These are phyloP conservation scores for Erebia epiphron DNA, from an alignment of 2,888 invertebrate species.

Conservation along the genomic window DNA sequence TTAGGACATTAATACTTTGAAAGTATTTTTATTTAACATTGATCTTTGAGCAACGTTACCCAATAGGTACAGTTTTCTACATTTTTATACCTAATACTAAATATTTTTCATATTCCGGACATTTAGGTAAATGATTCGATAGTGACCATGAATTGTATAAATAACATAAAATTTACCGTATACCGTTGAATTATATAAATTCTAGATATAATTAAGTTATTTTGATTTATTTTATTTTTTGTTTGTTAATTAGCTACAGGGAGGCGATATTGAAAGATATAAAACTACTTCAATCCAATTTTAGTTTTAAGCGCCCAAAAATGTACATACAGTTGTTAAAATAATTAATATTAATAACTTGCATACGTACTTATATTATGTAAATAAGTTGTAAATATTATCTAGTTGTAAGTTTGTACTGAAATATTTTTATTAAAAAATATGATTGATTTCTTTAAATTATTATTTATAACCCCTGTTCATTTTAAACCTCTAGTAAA, in stretches of 20 bases:
- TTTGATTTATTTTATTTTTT: conserved; percentile 13
- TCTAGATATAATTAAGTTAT: conserved; percentile 16
- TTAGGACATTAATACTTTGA: background rate
- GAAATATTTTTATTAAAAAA: conserved; percentile 42
- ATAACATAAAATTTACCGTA: background rate
- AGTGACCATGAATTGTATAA: background rate
- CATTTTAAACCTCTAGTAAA: background rate
- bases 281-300: background rate
- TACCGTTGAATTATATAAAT: conserved; percentile 12
- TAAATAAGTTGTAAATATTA: conserved; percentile 73
- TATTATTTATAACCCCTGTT: background rate
- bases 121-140: background rate
- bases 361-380: conserved; percentile 51
- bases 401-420: conserved; percentile 50
- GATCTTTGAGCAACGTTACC: background rate
- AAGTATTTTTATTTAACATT: background rate
- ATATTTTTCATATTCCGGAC: background rate
- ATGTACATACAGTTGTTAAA: conserved; percentile 27
- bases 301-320: conserved; percentile 23
- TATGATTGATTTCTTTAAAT: conserved; percentile 8
- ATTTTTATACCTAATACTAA: no score
- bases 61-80: background rate
- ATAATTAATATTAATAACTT: conserved; percentile 22
- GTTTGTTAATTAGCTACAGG: background rate
- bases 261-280: conserved; percentile 4